Conservation (phyloP, 2,113 vertebrate genomes). For the Falco punctatus region DNA sequence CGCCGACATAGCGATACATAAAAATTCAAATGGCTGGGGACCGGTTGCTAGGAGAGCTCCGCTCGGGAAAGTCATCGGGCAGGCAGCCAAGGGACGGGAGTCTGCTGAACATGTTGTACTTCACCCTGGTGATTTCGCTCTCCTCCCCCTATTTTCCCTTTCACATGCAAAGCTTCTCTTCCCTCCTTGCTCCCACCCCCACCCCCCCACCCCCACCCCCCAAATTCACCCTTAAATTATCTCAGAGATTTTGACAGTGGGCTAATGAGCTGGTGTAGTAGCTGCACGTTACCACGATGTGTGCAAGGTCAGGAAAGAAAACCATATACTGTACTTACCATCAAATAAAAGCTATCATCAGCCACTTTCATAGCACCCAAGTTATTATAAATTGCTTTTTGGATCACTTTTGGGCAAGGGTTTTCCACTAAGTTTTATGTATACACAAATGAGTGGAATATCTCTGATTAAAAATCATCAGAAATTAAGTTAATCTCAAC, state of each 20-base stretch:
- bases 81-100: slow-evolving; percentile 75
- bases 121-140: slow-evolving; percentile 62
- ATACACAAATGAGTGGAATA: not conserved
- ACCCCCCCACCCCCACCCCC: not conserved
- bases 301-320: slow-evolving; percentile 6
- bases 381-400: not conserved
- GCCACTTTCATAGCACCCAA: not conserved
- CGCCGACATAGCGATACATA: slow-evolving; percentile 84
- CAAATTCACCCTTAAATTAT: not conserved
- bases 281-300: not conserved
- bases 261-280: not conserved
- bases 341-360: not conserved
- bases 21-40: slow-evolving; percentile 83
- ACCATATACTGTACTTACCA: not conserved
- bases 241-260: not conserved
- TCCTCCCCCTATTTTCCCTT: slow-evolving; percentile 55
- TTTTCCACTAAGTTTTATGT: not conserved
- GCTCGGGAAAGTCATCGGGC: slow-evolving; percentile 79
- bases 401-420: not conserved
- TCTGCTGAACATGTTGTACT: slow-evolving; percentile 74
- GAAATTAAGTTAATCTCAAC: not conserved
- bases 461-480: not conserved
- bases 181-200: accelerated
- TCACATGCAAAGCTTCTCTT: slow-evolving; percentile 33
- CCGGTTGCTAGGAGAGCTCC: slow-evolving; percentile 86